Base-by-base conservation (phyloP, 2,888 invertebrate species). In the Crossocerus cetratus region DNA sequence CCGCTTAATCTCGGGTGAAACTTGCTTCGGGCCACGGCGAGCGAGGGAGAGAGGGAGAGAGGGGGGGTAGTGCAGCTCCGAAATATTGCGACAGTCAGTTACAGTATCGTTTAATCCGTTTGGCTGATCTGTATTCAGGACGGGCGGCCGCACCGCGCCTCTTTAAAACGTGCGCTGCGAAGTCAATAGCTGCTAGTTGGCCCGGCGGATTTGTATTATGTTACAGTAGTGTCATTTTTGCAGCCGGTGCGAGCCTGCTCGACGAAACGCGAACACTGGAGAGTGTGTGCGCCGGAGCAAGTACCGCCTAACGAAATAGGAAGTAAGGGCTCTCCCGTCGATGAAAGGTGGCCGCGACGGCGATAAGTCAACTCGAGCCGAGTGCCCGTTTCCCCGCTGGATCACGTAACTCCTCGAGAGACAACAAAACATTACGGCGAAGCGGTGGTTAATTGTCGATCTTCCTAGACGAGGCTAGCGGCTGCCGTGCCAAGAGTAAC, bases 121-220 rank as follows among this genome's bases (percentile, higher is more conserved):
- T 72, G 77, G 75, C 76, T 74, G 74, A 82, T 82, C 63, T 71
- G 79, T 83, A 83, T 83, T 82, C 83, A 79, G 82, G 80, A 62
- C 83, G 75, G 74, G 32, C 77, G 72, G 65, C 62, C 59, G 60
- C 44, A 65, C 67, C 67, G 77, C 69, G 65, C 77, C 72, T 77
- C 74, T 74, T 60, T 60, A 43, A 56, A 65, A 78, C 74, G 77
- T 77, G 77, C 69, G 32, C 43, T 1, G 16, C 65, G 69, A 77
- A 74, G 44, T 55, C 57, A 32, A 23, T n/a, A 43, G 21, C 62
- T n/a, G 5, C 53, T 55, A 56, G 67, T 70, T 67, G 62, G 57
- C 55, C 64, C 56, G 32, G 8, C 2, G 8, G 32, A 32, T 32
- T 32, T 32, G 1, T 32, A 32, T 32, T 32, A 32, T 32, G 32